Base-by-base conservation (phyloP, 2,888 invertebrate genomes). In the Allygus modestus region DNA sequence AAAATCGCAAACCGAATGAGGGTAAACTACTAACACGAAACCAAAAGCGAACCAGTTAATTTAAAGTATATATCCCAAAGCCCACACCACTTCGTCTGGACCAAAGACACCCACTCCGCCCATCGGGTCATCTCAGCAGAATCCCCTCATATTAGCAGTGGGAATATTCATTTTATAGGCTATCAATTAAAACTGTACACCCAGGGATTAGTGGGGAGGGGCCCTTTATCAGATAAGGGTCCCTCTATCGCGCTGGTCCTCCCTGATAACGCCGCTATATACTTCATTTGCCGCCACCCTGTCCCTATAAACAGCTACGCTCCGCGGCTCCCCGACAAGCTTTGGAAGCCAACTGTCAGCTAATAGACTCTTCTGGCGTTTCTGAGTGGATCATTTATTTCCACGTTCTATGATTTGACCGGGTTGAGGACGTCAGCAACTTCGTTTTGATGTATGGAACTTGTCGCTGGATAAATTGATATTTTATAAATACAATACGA, bases 161-260 rank as follows among this genome's bases (percentile, higher is more conserved):
- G 51, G 51, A 77, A 77, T 77, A 77, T 77, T 77, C 77, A 77
- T 77, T 77, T 46, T 77, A 77, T 77, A 46, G 77, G 77, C 77
- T 41, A 77, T 77, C 77, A 77, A 77, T 77, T 77, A 77, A 77
- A 77, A 28, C 28, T 28, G 31, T 12, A 46, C 77, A 46, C 77
- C 37, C 37, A 0, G 46, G 41, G 37, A 43, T 37, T 15, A 31
- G 69, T 17, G 37, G 37, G 73, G 73, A 23, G 28, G 51, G 51
- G 9, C 28, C 51, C 77, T 77, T 46, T 37, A 77, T 77, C 77
- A 26, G 77, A 77, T 77, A 77, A 77, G 28, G 15, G 77, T 0
- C 65, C 54, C 43, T 26, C 28, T 51, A 77, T 43, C 51, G 46
- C 51, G 23, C 51, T 77, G 77, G 51, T 1, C 26, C 46, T 11